Base-by-base conservation (phyloP, 2,888 invertebrate species). In the Caenorhabditis sp. region DNA sequence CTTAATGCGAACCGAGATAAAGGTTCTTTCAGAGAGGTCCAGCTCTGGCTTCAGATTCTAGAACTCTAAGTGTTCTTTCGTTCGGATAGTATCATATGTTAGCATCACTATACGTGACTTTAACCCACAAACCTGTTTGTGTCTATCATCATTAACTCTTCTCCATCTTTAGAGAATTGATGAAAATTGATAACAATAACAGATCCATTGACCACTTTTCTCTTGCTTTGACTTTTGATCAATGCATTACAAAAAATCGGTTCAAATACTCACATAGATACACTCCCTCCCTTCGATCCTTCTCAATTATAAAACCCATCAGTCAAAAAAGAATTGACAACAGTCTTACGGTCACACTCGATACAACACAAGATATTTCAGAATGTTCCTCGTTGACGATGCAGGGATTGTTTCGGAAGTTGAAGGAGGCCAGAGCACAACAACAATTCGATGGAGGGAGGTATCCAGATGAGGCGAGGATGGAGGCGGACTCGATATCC, bases 401-500 rank as follows among this genome's bases (percentile, higher is more conserved):
- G 61, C 54, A 70, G 28, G 77, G 70, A 54, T 61, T 77, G 10
- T 70, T 63, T 31, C 77, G 77, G 12, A 77, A 70, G 44, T 38
- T 70, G 31, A 77, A 70, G 19, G 69, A 70, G 7, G 49, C 51
- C 0, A 61, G 63, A 59, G n/a, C 35, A 10, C 54, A 68, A 38
- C 38, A 19, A 54, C 54, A 54, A 12, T 26, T 14, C 2, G 24
- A 26, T 24, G 12, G 26, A 14, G 54, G 26, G 2, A 44, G 66
- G 26, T 77, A 77, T 70, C 77, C 77, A 31, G 70, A 77, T 54
- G 68, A 68, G 4, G 69, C 77, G 12, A 28, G 54, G 54, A 59
- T 51, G 1, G 77, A 61, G 16, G 24, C 70, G 38, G 77, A 77
- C 22, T 77, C 77, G 8, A 77, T 77, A 5, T 77, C 77, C 3